Base-by-base conservation (phyloP, 2,888 invertebrate species). In the Callimorpha dominula region DNA sequence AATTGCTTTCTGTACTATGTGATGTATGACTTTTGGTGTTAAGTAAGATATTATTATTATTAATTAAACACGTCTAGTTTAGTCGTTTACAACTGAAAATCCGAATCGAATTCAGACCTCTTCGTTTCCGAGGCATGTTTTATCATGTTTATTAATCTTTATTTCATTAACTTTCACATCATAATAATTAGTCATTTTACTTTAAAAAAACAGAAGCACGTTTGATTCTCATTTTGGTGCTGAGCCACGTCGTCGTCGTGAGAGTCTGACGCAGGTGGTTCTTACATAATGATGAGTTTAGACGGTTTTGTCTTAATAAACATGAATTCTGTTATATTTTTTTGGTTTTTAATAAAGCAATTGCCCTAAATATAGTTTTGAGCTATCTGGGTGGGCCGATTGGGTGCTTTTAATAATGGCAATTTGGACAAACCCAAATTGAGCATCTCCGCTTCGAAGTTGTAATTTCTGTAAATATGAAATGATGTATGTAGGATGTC, bases 371-470 rank as follows among this genome's bases (percentile, higher is more conserved):
- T 81, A 83, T 75, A 78, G 80, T 79, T 81, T 85, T 84, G 83
- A 80, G 78, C 80, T 78, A 84, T 81, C 85, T 80, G 86, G 92
- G 92, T 91, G 91, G 92, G 86, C 91, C 83, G 67, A 77, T 84
- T 87, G 85, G 79, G 83, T 80, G 77, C 81, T 83, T 86, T 88
- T 92, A 92, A 92, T 91, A 90, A 90, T 88, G 85, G 88, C 87
- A 89, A 91, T 92, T 91, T 89, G 79, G 81, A 84, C 76, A 80
- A 77, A 84, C 71, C 77, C 81, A 87, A 91, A 91, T 90, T 89
- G 87, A 81, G 81, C 83, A 87, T 85, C 89, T 89, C 89, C 89
- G 87, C 87, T 82, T 75, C 70, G 70, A 80, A 81, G 76, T 81
- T 84, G 82, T 88, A 86, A 88, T 88, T 87, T 86, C 75, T 78